Base-by-base conservation (phyloP, 1,140 invertebrate genomes). In the Lysiphlebus fabarum region DNA sequence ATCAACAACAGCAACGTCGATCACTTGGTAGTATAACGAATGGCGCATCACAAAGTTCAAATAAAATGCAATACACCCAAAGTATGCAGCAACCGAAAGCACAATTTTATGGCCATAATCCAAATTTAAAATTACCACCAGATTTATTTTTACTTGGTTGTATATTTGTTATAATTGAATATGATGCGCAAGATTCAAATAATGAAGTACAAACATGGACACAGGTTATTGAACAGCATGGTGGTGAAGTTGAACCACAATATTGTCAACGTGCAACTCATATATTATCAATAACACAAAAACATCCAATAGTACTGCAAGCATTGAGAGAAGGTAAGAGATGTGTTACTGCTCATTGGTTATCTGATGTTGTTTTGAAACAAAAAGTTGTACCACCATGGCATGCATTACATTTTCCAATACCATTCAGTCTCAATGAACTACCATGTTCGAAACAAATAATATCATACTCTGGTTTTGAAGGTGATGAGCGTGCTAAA, bases 281-380 rank as follows among this genome's bases (percentile, higher is more conserved):
- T 78, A 87, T 98, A 12, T 78, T 98, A 8, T 93, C 93, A 71
- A 87, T 93, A 64, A 93, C 91, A 9, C 93, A 96, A 77, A 86
- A 89, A 38, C 91, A 92, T 70, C 90, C 92, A 37, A 86, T 91
- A 17, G 92, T 94, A 11, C 91, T 92, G 81, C 90, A 92, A 72
- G 87, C 87, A 62, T 65, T 79, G 7, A 69, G 82, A 9, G 82
- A 84, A 49, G 85, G 86, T 4, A 89, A 90, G 75, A 86, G 94
- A 26, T 92, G 95, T 70, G 91, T 98, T 6, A 96, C 93, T 6
- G 88, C 93, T 8, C 91, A 91, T 78, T 99, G 96, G 96, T 78
- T 99, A 10, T 95, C 91, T 60, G 95, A 98, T 75, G 88, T 93
- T 34, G 85, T 96, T 57, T 71, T 85, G 1, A 87, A 90, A 54